Evolutionary conservation across 2,113 vertebrate species (phyloP).

Genomic region (Anas platyrhynchos): DNA sequence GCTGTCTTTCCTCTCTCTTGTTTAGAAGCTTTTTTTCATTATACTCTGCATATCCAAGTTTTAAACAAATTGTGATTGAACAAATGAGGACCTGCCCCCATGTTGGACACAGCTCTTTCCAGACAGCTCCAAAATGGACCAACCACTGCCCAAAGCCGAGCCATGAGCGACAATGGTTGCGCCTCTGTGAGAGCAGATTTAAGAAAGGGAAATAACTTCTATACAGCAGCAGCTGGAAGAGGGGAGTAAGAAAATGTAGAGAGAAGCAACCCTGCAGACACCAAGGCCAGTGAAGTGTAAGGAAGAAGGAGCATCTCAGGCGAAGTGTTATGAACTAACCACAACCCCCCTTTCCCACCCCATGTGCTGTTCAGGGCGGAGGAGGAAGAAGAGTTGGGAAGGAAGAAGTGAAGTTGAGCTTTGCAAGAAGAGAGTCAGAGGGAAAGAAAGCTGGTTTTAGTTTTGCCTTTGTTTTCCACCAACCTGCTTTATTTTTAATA

Average conservation of each 20-base stretch:
- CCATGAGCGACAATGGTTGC: neutral
- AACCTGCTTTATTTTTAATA: neutral
- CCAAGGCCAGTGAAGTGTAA: neutral
- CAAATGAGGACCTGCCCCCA: neutral
- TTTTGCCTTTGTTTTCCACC: neutral
- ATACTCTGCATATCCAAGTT: neutral
- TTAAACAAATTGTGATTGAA: neutral
- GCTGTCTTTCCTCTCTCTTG: neutral
- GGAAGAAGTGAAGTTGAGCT: neutral
- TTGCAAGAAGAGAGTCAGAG: neutral
- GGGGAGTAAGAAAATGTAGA: neutral
- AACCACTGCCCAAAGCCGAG: neutral
- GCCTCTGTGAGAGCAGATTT: neutral
- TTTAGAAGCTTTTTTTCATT: neutral
- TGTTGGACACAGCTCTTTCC: neutral
- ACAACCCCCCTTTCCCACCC: rapidly evolving
- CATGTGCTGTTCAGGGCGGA: neutral
- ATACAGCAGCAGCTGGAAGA: neutral
- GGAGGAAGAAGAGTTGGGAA: neutral
- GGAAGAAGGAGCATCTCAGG: neutral
- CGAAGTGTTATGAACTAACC: neutral
- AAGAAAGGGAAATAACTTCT: neutral
- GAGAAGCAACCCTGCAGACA: neutral
- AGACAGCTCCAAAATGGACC: neutral
- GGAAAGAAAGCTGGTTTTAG: neutral